These are phyloP conservation scores for Lampropteryx suffumata DNA, from an alignment of 2,888 invertebrate species.

Conservation along the genomic window DNA sequence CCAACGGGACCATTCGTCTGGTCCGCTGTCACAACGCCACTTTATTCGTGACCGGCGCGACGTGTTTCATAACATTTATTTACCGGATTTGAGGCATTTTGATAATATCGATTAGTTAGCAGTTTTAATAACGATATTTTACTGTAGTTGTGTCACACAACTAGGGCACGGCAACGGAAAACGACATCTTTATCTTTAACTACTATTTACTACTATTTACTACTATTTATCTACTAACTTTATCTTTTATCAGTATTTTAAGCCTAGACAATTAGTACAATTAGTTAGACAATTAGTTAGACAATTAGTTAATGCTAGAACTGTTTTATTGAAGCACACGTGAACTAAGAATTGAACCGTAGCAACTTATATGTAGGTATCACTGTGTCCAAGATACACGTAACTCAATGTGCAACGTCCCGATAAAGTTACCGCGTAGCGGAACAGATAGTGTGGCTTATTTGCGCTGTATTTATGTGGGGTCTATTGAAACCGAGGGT, in stretches of 20 bases:
- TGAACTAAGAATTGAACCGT: slow-evolving; percentile 32
- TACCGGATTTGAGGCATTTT: slow-evolving; percentile 22
- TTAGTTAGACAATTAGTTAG: too few species aligned
- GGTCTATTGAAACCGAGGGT: slow-evolving; percentile 21
- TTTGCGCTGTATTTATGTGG: slow-evolving; percentile 26
- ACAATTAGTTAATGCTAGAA: too few species aligned
- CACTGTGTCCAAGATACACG: neutral
- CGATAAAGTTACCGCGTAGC: slow-evolving; percentile 2
- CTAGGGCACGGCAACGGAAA: too few species aligned
- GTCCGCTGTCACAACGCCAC: slow-evolving; percentile 51
- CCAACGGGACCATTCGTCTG: slow-evolving; percentile 48
- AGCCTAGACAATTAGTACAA: too few species aligned
- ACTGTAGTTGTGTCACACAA: too few species aligned
- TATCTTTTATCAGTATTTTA: too few species aligned
- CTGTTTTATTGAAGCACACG: too few species aligned
- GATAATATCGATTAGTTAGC: slow-evolving; percentile 23
- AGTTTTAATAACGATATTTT: neutral
- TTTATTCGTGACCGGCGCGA: slow-evolving; percentile 37
- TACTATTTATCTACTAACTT: too few species aligned
- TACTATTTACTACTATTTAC: too few species aligned
- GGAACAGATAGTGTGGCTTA: slow-evolving; percentile 28
- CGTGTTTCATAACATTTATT: slow-evolving; percentile 35
- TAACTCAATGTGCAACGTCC: slow-evolving; percentile 4
- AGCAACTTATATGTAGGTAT: slow-evolving; percentile 2
- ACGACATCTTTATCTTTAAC: too few species aligned